Base-by-base conservation (phyloP, 2,113 vertebrate genomes). In the Mormyrus iriodes region DNA sequence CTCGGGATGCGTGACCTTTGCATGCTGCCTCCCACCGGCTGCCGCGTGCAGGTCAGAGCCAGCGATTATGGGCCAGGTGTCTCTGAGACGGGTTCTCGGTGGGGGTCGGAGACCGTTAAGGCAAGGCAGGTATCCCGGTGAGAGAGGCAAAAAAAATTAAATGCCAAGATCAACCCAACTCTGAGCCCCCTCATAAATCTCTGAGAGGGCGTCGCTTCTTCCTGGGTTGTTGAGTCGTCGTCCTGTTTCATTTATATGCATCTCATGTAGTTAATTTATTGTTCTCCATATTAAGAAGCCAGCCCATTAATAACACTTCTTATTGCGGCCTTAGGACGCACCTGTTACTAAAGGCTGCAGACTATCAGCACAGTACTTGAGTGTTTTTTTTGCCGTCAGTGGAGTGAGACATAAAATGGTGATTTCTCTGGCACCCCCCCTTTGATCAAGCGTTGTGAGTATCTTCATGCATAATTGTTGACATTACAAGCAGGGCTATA, bases 21-120 rank as follows among this genome's bases (percentile, higher is more conserved):
- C 51, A 8, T 19, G 51, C 8, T 2, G 24, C 31, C 85, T 31
- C 51, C 51, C 85, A 21, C 46, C 48, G 27, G 39, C 35, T 35
- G 21, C 35, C 24, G 65, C 10, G 27, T 79, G 55, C 89, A 48
- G 89, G 89, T 90, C 58, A 61, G 39, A 46, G 61, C 48, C 19
- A 2, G 19, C 52, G 39, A 76, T 79, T 44, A 79, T 55, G 73
- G 73, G 35, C 73, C 73, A 79, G 35, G 73, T 79, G 73, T 79
- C 73, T 19, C 35, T 79, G 35, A 42, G 73, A 79, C 35, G 35
- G 13, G 17, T 35, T 42, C 73, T 79, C 73, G 31, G 73, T 79
- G 73, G 73, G 73, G 13, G 73, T 79, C 2, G 35, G 35, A 12
- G 73, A 42, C 35, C 73, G 73, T 7, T 19, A 42, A 39, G 1